Base-by-base conservation (phyloP, 2,113 vertebrate genomes). In the Lutjanus erythropterus region DNA sequence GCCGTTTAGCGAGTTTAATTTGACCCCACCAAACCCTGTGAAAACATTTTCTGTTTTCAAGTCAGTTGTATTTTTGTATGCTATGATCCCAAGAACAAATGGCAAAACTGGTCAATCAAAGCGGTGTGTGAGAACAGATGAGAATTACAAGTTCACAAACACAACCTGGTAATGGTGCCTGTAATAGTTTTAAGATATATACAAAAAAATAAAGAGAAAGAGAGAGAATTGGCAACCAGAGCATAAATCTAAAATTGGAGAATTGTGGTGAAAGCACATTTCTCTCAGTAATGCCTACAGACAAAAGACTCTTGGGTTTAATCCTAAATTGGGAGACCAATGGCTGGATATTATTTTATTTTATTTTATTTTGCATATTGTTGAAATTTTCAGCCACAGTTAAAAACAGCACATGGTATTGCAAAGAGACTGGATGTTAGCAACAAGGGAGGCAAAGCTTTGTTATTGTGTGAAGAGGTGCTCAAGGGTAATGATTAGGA, bases 401-500 rank as follows among this genome's bases (percentile, higher is more conserved):
- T 1, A 61, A 35, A 60, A 69, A 46, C 6, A 35, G 11, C 8
- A 42, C 18, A 6, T 10, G 1, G 9, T 27, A 3, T 41, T 39
- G 42, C 31, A 56, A 6, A 37, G 27, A 46, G 15, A 53, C 46
- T 49, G n/a, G 18, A 47, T 50, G 44, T 50, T 12, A 23, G 21
- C 37, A 69, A 23, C 29, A 19, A 71, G 18, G 21, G 9, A 49
- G 25, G 35, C 3, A 50, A 39, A 0, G 2, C 25, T 18, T 35
- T 62, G 7, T 66, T 16, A 21, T 37, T 64, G 12, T 23, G 25
- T 55, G 49, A 14, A 23, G 50, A 55, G 37, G 3, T 18, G 37
- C 66, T 89, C 66, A 79, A 70, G 47, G 78, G 19, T 27, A 58
- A 52, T 29, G 29, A 5, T 62, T 53, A 9, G 9, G 41, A 33